phyloP scores from a whole-genome alignment of 1,140 invertebrate species.

The Aphelenchoides besseyi region DNA sequence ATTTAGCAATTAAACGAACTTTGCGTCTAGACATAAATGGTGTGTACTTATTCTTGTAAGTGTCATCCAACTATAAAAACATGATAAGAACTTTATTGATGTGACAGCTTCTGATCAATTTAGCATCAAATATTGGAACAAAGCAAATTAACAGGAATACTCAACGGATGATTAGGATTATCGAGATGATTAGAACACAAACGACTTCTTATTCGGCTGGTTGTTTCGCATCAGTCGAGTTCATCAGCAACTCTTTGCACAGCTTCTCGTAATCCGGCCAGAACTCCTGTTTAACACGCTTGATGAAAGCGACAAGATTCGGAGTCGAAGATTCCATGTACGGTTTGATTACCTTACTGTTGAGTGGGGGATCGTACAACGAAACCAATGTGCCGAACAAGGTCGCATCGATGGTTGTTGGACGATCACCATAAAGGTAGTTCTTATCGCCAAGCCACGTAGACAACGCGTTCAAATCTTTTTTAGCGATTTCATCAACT shows the following conservation, averaged over 20 bases:
- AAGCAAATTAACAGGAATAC: no score
- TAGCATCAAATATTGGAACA: no score
- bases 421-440: slow-evolving; percentile 89
- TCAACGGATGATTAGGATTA: no score
- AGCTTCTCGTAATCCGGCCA: slow-evolving; percentile 56
- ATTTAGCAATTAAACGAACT: no score
- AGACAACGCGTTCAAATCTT: slow-evolving; percentile 81
- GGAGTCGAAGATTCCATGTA: slow-evolving; percentile 40
- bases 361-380: slow-evolving; percentile 41
- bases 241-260: slow-evolving; percentile 34
- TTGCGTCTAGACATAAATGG: no score
- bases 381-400: slow-evolving; percentile 45
- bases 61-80: no score
- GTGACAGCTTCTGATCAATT: no score
- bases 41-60: no score
- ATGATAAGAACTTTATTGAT: no score
- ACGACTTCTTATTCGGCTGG: no score
- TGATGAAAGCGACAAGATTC: slow-evolving; percentile 44
- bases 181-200: no score
- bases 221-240: no score
- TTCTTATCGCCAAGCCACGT: slow-evolving; percentile 82
- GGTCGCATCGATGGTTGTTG: slow-evolving; percentile 69
- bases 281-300: slow-evolving; percentile 45
- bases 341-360: slow-evolving; percentile 35
- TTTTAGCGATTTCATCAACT: slow-evolving; percentile 82